Evolutionary conservation across 2,888 invertebrate species (phyloP), one percentile per base, ranked within the genome.

Genomic region (Cheilosia urbana): DNA sequence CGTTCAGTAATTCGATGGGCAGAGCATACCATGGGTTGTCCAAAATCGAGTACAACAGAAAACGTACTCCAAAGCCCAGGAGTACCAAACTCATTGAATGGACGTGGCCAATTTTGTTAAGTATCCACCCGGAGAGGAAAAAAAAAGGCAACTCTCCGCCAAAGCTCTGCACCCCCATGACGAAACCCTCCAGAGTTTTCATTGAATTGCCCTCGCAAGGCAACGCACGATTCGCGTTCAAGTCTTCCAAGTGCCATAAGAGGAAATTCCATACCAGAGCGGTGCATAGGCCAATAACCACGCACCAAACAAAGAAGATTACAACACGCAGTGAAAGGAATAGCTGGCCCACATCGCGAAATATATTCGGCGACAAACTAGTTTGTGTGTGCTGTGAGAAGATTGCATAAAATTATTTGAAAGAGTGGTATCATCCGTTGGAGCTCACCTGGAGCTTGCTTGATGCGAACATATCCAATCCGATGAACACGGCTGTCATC

Each of bases 181-280:
- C 95, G 0, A 96, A 91, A 0, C 96, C 96, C 90, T 96, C 95
- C 17, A 96, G 89, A 0, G 96, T 95, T 90, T 96, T 96, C n/a
- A 95, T 93, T 90, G 95, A 95, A 13, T 93, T 91, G 2, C 93
- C 92, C 49, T 93, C 92, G 78, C 93, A 94, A 11, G 89, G 88
- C 63, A 3, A 24, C 24, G 92, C 90, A 72, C 89, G 65, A 1
- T 87, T 80, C 15, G 71, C 66, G 0, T 95, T 95, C 72, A 97
- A 92, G 85, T 96, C 96, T 91, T 97, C 97, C 15, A 97, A 92
- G 88, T 96, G 94, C 96, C 97, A 97, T 90, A 97, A 97, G 0
- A 98, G 92, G 90, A 97, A 98, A 88, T 97, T 95, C 96, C 98
- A 98, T 24, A 97, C 93, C 0, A 97, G 92, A 0, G 96, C 97